These are phyloP conservation scores for Linnaemya tessellans DNA, from an alignment of 2,888 invertebrate species.

Conservation along the genomic window DNA sequence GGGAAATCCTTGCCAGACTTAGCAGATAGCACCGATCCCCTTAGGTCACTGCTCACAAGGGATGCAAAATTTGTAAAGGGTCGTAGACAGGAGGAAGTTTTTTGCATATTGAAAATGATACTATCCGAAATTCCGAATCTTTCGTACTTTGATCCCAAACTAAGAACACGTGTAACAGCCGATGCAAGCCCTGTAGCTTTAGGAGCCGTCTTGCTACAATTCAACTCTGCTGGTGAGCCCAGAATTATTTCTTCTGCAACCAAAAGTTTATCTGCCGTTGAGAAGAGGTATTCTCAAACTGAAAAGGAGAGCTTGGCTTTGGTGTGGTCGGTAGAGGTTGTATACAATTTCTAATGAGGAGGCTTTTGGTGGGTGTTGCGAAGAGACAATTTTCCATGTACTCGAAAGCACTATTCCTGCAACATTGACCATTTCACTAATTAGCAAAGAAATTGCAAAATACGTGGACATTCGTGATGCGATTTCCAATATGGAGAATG, in stretches of 20 bases:
- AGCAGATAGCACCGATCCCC: no score
- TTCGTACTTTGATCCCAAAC: slow-evolving; percentile 75
- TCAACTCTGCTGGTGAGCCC: slow-evolving; percentile 9
- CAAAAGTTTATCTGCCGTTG: slow-evolving; percentile 58
- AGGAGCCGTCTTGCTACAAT: slow-evolving; percentile 38
- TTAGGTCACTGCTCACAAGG: slow-evolving; percentile 74
- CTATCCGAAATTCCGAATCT: not conserved
- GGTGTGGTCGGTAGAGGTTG: slow-evolving; percentile 66
- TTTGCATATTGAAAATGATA: slow-evolving; percentile 69
- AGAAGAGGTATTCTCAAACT: slow-evolving; percentile 69
- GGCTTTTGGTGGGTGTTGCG: slow-evolving; percentile 52
- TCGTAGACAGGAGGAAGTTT: not conserved
- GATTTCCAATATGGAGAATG: no score
- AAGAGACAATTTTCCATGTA: slow-evolving; percentile 35
- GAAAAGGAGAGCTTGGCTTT: slow-evolving; percentile 70
- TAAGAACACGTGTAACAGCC: slow-evolving; percentile 5
- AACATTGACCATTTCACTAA: no score
- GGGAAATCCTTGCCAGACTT: not conserved
- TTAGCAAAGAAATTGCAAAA: no score
- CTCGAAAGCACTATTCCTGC: no score
- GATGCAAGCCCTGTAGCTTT: no score
- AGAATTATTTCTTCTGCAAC: slow-evolving; percentile 67
- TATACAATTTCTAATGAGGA: slow-evolving; percentile 52
- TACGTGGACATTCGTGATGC: no score
- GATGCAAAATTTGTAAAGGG: slow-evolving; percentile 6